Evolutionary conservation across 2,113 vertebrate species (phyloP), one percentile per base, ranked within the genome.

Genomic region (Charina bottae): DNA sequence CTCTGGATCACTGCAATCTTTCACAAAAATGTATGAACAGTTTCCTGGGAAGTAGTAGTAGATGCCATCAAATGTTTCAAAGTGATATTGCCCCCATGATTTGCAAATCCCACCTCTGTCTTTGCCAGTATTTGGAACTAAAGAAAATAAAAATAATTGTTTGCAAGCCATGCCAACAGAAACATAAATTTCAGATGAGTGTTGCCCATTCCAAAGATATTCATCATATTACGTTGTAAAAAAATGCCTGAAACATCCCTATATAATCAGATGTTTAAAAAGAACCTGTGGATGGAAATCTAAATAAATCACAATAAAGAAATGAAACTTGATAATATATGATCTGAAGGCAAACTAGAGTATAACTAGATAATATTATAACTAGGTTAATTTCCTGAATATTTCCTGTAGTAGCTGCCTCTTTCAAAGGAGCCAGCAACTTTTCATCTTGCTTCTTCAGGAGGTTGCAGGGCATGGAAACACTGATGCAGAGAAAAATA

Each of bases 51-150:
- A 99, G 96, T 99, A 99, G 97, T 98, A 99, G 96, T 99, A 99
- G 95, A 99, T 98, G 58, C 99, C 99, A 97, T 99, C 99, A 96
- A 99, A 99, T 7, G 99, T 99, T 98, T 99, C 99, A 97, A 98
- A 99, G 96, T 99, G 97, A 97, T 99, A 98, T 85, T 99, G 99
- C 96, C 99, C 99, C 99, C 99, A 99, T 0, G 98, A 98, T 96
- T 98, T 98, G 97, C 99, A 99, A 95, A 99, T 99, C 19, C 98
- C 98, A 89, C 99, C 98, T 97, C 99, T 98, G 91, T 99, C 98
- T 96, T 97, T 98, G 90, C 99, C 99, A 95, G 97, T 97, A 96
- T 99, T 99, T 94, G 98, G 98, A 94, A 99, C 99, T 99, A 95
- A 95, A 93, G 93, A 96, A 42, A 94, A 96, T 15, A 97, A 84